Percentiles rank a stretch among this genome's conserved stretches.
Evolutionary conservation across 2,888 invertebrate genomes (phyloP).

Genomic region (Pterobdella sp.): DNA sequence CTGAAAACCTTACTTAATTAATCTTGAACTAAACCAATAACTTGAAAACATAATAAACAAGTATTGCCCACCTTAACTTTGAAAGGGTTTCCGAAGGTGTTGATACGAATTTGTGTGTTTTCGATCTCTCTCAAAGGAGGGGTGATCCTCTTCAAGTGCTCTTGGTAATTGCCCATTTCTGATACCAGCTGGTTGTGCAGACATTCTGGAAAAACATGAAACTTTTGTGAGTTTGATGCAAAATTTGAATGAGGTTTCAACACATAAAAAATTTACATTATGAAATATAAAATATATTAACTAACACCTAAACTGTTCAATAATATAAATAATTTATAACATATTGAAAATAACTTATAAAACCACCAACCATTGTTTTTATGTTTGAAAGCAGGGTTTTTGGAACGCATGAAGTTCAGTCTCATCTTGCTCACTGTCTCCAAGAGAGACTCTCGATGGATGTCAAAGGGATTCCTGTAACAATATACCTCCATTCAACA

Average conservation of each 20-base stretch:
- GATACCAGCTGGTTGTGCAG: slow-evolving; percentile 89
- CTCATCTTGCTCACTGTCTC: slow-evolving; percentile 91
- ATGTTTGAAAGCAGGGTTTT: background rate
- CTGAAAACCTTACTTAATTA: too few species aligned
- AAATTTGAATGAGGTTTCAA: too few species aligned
- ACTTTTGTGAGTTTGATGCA: background rate
- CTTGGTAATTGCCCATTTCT: slow-evolving; percentile 99
- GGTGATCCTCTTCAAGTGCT: slow-evolving; percentile 87
- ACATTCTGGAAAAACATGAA: slow-evolving; percentile 59
- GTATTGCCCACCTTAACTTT: slow-evolving; percentile 81
- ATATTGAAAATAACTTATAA: background rate
- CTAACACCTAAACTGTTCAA: background rate
- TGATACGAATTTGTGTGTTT: slow-evolving; percentile 84
- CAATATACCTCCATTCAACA: too few species aligned
- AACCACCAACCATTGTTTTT: slow-evolving; percentile 5
- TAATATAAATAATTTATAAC: background rate
- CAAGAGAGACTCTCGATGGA: slow-evolving; percentile 75
- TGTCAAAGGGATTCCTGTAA: slow-evolving; percentile 81
- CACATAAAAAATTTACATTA: too few species aligned
- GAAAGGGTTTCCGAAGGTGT: slow-evolving; percentile 99
- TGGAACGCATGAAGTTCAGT: slow-evolving; percentile 67
- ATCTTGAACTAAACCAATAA: too few species aligned
- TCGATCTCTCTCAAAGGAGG: slow-evolving; percentile 88
- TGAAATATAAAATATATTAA: background rate
- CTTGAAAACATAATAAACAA: too few species aligned